These are phyloP conservation scores for Drosophila malerkotliana DNA, from an alignment of 1,140 invertebrate species.

Conservation along the genomic window DNA sequence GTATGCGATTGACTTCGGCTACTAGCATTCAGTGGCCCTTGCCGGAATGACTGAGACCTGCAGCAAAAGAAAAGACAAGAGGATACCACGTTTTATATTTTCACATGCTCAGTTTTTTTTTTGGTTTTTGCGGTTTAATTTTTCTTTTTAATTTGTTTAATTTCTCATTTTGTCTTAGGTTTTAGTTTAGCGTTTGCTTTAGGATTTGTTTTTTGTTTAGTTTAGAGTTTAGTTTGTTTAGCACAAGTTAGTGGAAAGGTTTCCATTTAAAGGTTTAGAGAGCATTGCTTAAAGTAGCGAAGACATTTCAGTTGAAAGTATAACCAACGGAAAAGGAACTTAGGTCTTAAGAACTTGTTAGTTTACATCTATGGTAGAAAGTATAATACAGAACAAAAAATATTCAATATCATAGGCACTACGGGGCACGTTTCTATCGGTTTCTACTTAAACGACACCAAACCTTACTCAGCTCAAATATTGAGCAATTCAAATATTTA, in stretches of 20 bases:
- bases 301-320: conserved; percentile 30
- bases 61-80: conserved; percentile 89
- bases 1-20: conserved; percentile 84
- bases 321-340: conserved; percentile 11
- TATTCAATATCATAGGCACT: conserved; percentile 22
- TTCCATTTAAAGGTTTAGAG: conserved; percentile 13
- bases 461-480: neutral
- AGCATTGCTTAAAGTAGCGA: conserved; percentile 20
- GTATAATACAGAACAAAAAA: conserved; percentile 10
- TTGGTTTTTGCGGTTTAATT: conserved; percentile 22
- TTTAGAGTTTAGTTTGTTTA: conserved; percentile 33
- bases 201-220: conserved; percentile 17
- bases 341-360: conserved; percentile 12
- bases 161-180: conserved; percentile 23
- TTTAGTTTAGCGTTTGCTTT: conserved; percentile 34
- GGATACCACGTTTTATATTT: conserved; percentile 84
- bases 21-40: conserved; percentile 86
- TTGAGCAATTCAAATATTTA: conserved; percentile 7
- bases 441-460: conserved; percentile 3
- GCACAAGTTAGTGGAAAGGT: conserved; percentile 37
- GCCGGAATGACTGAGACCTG: conserved; percentile 93
- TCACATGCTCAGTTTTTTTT: conserved; percentile 78
- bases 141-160: conserved; percentile 29
- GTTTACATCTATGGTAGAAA: conserved; percentile 18
- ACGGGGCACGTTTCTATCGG: neutral